Evolutionary conservation across 2,888 invertebrate species (phyloP).

Genomic region (Rotaria socialis): DNA sequence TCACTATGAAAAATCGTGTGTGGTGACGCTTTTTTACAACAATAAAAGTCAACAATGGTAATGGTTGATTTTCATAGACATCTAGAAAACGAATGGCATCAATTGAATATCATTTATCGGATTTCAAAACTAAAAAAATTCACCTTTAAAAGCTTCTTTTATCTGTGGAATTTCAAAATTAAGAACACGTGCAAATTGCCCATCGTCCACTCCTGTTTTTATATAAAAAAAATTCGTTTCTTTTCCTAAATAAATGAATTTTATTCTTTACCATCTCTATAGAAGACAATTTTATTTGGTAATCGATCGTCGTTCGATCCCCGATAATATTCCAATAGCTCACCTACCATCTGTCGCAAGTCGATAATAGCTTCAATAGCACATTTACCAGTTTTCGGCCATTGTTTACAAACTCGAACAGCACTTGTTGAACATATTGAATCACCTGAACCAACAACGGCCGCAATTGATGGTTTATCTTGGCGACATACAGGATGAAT

Average conservation of each 20-base stretch:
- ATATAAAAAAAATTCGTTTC: neutral
- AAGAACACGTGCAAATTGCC: neutral
- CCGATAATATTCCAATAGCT: slow-evolving; percentile 33
- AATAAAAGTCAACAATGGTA: neutral
- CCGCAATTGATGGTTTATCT: neutral
- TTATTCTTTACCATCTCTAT: neutral
- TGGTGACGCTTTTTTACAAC: slow-evolving; percentile 26
- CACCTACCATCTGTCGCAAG: neutral
- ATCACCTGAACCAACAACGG: slow-evolving; percentile 30
- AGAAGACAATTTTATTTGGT: slow-evolving; percentile 22
- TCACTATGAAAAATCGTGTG: neutral
- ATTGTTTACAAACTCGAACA: slow-evolving; percentile 29
- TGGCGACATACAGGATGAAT: slow-evolving; percentile 24
- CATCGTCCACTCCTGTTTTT: neutral
- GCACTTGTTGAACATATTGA: neutral
- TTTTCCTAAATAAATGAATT: too few relatives aligned
- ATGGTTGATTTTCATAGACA: neutral
- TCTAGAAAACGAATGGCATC: too few relatives aligned
- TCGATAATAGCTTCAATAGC: slow-evolving; percentile 10
- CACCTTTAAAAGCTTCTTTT: neutral
- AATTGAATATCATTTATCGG: too few relatives aligned
- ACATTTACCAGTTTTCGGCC: slow-evolving; percentile 19
- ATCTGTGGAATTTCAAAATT: slow-evolving; percentile 32
- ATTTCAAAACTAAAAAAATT: too few relatives aligned
- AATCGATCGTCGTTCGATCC: neutral